Base-by-base conservation (phyloP, 1,140 invertebrate genomes). In the Aphaenogaster rudis region DNA sequence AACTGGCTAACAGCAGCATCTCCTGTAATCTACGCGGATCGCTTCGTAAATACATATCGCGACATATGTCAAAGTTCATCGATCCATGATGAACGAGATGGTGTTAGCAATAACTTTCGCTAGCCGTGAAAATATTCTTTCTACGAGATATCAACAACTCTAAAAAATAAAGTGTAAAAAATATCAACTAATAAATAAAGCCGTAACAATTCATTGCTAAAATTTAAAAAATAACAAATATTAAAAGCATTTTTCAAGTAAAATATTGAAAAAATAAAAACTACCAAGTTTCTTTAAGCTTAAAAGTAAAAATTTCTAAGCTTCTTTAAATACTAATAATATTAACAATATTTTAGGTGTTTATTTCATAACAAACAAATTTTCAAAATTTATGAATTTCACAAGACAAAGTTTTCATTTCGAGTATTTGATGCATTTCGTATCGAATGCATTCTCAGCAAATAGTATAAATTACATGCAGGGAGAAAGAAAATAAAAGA, bases 11-110 rank as follows among this genome's bases (percentile, higher is more conserved):
- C 11, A 42, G n/a, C 45, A 48, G 13, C 80, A 36, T 74, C 28
- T 17, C 67, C 80, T 61, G 11, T 21, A 74, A 82, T 74, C 1
- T 28, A 6, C 54, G 4, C 52, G 42, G 42, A 74, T 61, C 28
- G 54, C 13, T 72, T 74, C 42, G 67, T 61, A 50, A 84, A 76
- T 61, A 57, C 21, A 11, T 71, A 61, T 74, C 33, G 69, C 28
- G 42, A 39, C 69, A 50, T 50, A 50, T 76, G 42, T 76, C 42
- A 84, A 45, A 74, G n/a, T 33, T 84, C 57, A 61, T 84, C 21
- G 48, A 81, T 2, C 33, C 48, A 39, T 33, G 39, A 71, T 57
- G 3, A 79, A 81, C n/a, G 74, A 39, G 33, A 52, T 54, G 33
- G 39, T 28, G 13, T 45, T 3, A 48, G 28, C 21, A 48, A 21